phyloP scores from a whole-genome alignment of 2,113 vertebrate genomes.

The Siphamia tubifer region DNA sequence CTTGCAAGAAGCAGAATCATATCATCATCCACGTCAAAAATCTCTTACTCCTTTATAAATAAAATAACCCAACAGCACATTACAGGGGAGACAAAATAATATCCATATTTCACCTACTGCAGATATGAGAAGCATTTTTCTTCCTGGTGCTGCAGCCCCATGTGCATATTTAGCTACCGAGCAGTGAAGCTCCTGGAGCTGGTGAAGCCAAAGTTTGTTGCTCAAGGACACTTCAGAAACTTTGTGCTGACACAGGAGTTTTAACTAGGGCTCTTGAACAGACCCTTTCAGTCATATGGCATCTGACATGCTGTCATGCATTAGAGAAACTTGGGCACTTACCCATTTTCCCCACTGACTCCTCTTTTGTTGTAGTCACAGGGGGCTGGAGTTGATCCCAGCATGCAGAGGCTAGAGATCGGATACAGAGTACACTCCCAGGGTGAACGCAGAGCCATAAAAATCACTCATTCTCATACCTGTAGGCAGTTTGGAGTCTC shows the following conservation, averaged over 20 bases:
- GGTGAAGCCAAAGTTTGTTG: not conserved
- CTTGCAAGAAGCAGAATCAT: not conserved
- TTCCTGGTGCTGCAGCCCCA: not conserved
- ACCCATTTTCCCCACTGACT: not conserved
- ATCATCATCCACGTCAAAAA: conserved; percentile 22
- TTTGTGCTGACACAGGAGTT: conserved; percentile 22
- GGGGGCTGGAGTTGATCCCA: conserved; percentile 2
- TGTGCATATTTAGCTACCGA: not conserved
- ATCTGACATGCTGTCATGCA: conserved; percentile 21
- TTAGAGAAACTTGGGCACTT: not conserved
- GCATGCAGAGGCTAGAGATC: not conserved
- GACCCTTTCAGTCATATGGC: not conserved
- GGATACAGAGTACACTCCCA: not conserved
- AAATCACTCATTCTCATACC: conserved; percentile 35
- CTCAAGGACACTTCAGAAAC: conserved; percentile 32
- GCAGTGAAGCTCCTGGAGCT: not conserved
- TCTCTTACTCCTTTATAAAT: not conserved
- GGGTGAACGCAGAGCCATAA: conserved; percentile 12
- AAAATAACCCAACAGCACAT: not conserved
- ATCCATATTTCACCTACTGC: not conserved
- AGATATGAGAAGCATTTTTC: conserved; percentile 8
- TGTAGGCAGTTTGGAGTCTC: conserved; percentile 43
- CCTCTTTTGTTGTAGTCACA: conserved; percentile 15
- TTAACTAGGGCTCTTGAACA: conserved; percentile 7
- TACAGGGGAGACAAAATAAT: not conserved